Evolutionary conservation across 2,113 vertebrate species (phyloP).

Genomic region (Eleginops maclovinus): DNA sequence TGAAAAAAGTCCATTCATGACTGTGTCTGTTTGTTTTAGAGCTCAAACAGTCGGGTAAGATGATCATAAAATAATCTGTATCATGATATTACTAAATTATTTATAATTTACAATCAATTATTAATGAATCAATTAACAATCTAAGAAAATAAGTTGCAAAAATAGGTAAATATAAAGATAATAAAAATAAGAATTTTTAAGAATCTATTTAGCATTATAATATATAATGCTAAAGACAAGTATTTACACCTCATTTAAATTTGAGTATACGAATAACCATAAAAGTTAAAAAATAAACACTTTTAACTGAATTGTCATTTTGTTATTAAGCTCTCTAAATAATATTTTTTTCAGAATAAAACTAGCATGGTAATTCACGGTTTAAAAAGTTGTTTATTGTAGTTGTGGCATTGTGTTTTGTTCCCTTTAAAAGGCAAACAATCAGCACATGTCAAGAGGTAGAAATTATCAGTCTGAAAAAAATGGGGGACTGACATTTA

Average conservation of each 20-base stretch:
- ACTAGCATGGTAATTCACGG: not conserved
- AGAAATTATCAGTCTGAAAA: conserved; percentile 74
- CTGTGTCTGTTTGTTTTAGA: not conserved
- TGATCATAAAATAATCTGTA: not conserved
- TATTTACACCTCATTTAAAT: too few species aligned
- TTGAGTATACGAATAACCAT: too few species aligned
- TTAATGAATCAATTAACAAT: too few species aligned
- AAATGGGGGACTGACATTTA: conserved; percentile 41
- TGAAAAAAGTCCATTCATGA: not conserved
- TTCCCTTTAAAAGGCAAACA: conserved; percentile 65
- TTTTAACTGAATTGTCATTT: too few species aligned
- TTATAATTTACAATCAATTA: too few species aligned
- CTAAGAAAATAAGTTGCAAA: too few species aligned
- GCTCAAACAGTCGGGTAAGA: too few species aligned
- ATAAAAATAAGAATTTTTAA: too few species aligned
- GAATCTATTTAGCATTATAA: too few species aligned
- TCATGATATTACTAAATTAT: not conserved
- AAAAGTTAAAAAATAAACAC: too few species aligned
- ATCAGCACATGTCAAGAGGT: conserved; percentile 80
- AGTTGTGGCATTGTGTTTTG: conserved; percentile 65
- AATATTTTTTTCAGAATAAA: not conserved
- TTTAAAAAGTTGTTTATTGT: conserved; percentile 80
- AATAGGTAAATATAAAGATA: too few species aligned
- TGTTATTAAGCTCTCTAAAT: not conserved
- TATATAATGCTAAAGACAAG: too few species aligned